Evolutionary conservation across 2,797 vertebrate genomes (phyloP), one percentile per base, ranked within the genome.

Genomic region (Lacerta agilis): DNA sequence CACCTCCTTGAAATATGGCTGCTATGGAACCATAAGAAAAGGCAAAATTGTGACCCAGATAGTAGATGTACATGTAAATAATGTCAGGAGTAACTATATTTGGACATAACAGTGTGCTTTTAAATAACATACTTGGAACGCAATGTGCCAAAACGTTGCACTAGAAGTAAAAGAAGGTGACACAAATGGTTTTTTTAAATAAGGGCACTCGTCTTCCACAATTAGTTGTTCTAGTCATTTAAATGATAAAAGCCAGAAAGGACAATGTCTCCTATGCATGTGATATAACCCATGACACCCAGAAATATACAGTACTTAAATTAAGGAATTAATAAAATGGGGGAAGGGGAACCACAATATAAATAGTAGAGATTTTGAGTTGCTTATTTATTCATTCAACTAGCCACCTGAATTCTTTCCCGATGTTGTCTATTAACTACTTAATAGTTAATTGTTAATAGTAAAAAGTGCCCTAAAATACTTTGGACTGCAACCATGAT

Each of bases 201-300:
- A 82, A 0, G 55, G 29, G 7, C 5, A 73, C 41, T 81, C 79
- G 2, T 36, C 67, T 88, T 18, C n/a, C 61, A 86, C 25, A n/a
- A 86, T 0, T 0, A 90, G 88, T 2, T 1, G 76, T 89, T 83
- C 27, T 81, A 71, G 3, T 88, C 20, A 0, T 8, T 84, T 77
- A 72, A 55, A 80, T 61, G 79, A 80, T 41, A 76, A 61, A 38
- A 85, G 45, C 18, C 43, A 85, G 90, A 25, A 78, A n/a, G 77
- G 36, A 81, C 2, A 38, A 79, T 0, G 18, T 33, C 29, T 55
- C 82, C 27, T 91, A 77, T 43, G 49, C 86, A 83, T 4, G 61
- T 33, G 45, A 45, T 78, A 86, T 45, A 78, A 77, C 18, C 79
- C 38, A 61, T 33, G 29, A n/a, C 29, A 10, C 77, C n/a, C 49